Percentiles rank a stretch among this genome's conserved stretches.
These are phyloP conservation scores for Ammodytes dubius DNA, from an alignment of 2,113 vertebrate species.

Conservation along the genomic window DNA sequence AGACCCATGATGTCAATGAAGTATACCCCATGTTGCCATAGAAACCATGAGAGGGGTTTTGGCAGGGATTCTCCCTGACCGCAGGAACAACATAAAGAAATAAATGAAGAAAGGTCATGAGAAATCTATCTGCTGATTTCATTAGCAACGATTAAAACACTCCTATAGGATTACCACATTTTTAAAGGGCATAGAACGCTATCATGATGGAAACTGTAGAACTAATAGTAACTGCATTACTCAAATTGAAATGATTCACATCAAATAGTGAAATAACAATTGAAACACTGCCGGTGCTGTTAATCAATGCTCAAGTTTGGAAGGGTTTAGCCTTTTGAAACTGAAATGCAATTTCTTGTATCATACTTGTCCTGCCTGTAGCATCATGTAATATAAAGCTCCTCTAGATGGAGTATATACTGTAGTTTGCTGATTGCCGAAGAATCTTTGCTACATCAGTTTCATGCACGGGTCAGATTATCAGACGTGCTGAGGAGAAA, in stretches of 20 bases:
- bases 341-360: slow-evolving; percentile 15
- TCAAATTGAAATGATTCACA: neutral
- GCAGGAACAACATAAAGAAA: slow-evolving; percentile 57
- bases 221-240: neutral
- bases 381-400: slow-evolving; percentile 20
- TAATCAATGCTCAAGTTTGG: neutral
- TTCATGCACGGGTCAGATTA: slow-evolving; percentile 59
- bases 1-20: slow-evolving; percentile 74
- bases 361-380: neutral
- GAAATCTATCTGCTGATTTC: slow-evolving; percentile 8
- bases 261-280: neutral
- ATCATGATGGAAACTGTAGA: neutral
- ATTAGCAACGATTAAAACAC: neutral
- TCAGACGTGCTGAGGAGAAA: slow-evolving; percentile 60
- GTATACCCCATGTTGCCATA: slow-evolving; percentile 76
- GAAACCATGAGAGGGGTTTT: slow-evolving; percentile 73
- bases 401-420: slow-evolving; percentile 3
- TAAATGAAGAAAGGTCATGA: slow-evolving; percentile 25
- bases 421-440: slow-evolving; percentile 8
- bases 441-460: slow-evolving; percentile 46
- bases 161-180: neutral
- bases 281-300: neutral
- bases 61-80: slow-evolving; percentile 56
- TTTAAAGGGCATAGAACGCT: neutral
- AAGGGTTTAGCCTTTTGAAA: neutral